Conservation (phyloP, 2,113 vertebrate species). For the Raja brachyura region DNA sequence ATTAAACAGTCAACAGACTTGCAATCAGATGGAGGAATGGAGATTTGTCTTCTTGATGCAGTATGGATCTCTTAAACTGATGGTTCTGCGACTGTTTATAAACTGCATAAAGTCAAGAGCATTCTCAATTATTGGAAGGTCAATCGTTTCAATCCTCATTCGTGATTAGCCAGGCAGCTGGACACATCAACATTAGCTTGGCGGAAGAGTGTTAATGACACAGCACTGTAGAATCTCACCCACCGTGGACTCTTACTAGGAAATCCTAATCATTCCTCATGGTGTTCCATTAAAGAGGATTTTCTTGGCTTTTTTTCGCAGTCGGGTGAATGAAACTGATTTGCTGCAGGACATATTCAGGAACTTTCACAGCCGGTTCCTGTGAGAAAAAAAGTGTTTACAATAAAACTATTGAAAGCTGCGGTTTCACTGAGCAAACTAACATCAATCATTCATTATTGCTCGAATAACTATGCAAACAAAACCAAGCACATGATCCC, state of each 20-base stretch:
- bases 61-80: neutral
- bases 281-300: neutral
- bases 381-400: neutral
- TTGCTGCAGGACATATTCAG: neutral
- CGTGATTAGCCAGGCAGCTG: neutral
- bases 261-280: neutral
- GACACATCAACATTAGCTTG: neutral
- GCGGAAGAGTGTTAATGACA: neutral
- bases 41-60: neutral
- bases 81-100: no score
- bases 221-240: neutral
- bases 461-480: neutral
- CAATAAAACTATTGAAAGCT: neutral
- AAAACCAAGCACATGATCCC: neutral
- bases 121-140: neutral
- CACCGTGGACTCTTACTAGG: neutral
- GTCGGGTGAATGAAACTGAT: neutral
- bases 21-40: neutral
- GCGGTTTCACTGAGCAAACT: neutral
- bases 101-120: neutral
- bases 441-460: neutral
- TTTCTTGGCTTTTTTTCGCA: neutral
- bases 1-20: neutral
- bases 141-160: slow-evolving; percentile 6
- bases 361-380: neutral